Evolutionary conservation across 2,113 vertebrate genomes (phyloP).

Genomic region (Bubo scandiacus): DNA sequence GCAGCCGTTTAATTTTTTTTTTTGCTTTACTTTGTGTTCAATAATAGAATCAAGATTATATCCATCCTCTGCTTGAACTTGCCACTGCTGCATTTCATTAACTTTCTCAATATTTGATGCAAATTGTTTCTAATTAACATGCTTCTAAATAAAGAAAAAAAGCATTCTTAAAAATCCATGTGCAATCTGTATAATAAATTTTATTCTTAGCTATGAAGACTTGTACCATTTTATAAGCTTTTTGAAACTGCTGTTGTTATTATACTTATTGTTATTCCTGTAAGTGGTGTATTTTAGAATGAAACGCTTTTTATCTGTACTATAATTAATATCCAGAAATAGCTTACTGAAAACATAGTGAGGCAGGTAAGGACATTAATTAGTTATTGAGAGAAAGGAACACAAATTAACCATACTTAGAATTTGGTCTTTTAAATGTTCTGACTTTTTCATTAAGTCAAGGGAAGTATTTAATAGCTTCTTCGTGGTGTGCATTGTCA

Average conservation of each 20-base stretch:
- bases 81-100: neutral
- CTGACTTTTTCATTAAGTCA: neutral
- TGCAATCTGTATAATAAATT: neutral
- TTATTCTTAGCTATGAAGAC: neutral
- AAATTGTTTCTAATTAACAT: constrained; percentile 21
- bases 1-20: neutral
- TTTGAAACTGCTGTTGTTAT: neutral
- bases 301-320: neutral
- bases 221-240: neutral
- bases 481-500: neutral
- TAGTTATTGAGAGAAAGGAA: neutral
- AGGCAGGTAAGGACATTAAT: neutral
- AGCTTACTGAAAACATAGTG: neutral
- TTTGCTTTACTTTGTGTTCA: neutral
- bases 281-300: neutral
- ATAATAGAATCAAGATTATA: neutral
- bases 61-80: neutral
- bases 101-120: constrained; percentile 20
- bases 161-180: neutral
- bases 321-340: neutral
- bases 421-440: neutral
- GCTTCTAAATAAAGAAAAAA: neutral
- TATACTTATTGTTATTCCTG: neutral
- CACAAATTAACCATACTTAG: neutral
- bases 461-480: neutral